Evolutionary conservation across 2,888 invertebrate genomes (phyloP), one percentile per base, ranked within the genome.

Genomic region (Cerastis leucographa): DNA sequence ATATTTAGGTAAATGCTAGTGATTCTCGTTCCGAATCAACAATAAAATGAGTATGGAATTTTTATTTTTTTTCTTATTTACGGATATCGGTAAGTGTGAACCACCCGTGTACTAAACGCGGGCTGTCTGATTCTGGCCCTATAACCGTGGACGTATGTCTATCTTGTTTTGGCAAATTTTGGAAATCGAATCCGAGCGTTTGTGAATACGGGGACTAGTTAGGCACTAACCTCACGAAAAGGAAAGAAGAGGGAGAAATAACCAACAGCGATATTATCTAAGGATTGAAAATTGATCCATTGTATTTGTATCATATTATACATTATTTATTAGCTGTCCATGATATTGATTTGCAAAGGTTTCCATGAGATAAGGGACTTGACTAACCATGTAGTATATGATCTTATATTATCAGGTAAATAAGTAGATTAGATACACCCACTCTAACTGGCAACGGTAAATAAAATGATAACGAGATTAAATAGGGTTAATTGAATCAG

Each of bases 361-460:
- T 75, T 70, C 74, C 51, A 80, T 54, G 14, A 54, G 69, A 75
- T 80, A 70, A 65, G 56, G 17, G 14, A 42, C 69, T 69, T 44
- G 4, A 61, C 40, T 51, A 66, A 66, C 65, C n/a, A 61, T 74
- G 29, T 25, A 61, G n/a, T 19, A 59, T 59, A 62, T 65, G 22
- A 59, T 65, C 44, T 72, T 65, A 40, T 62, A 71, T 54, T 62
- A 71, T 54, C 71, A 49, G 66, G 44, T 56, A 59, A 51, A 72
- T 64, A 35, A 67, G 6, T 46, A 59, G 83, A 83, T 83, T 83
- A 83, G 72, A 59, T 83, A 79, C 62, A 72, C 75, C 83, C 62
- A 83, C 83, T 46, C 35, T 56, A 22, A 68, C n/a, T 62, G 19
- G 35, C 51, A n/a, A 17, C n/a, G 69, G 51, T 75, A 42, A 76